A percentile compares a stretch with the other conserved stretches of the same genome.
These are phyloP conservation scores for Brienomyrus brachyistius DNA, from an alignment of 2,113 vertebrate species.

Conservation along the genomic window DNA sequence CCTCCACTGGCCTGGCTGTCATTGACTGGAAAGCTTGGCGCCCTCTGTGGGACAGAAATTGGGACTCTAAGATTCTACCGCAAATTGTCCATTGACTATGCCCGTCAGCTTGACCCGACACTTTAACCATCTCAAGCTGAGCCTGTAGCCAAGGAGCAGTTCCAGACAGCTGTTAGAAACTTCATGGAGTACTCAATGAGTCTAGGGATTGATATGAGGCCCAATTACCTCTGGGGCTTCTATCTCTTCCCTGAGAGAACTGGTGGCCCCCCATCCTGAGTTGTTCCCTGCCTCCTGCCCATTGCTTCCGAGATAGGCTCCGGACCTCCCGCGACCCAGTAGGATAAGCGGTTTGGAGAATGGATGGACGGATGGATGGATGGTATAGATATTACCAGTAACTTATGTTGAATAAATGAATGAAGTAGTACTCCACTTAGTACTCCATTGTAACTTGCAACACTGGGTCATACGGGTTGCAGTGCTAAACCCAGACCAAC, in stretches of 20 bases:
- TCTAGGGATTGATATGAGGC: background rate
- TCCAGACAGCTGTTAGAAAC: background rate
- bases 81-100: slow-evolving; percentile 34
- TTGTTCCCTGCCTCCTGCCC: too few relatives aligned
- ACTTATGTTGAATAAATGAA: too few relatives aligned
- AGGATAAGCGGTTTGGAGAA: too few relatives aligned
- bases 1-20: slow-evolving; percentile 10
- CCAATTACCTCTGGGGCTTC: background rate
- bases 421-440: too few relatives aligned
- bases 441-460: too few relatives aligned
- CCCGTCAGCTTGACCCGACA: slow-evolving; percentile 20
- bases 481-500: too few relatives aligned
- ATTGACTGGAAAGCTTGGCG: background rate
- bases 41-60: background rate
- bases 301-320: too few relatives aligned
- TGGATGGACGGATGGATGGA: too few relatives aligned
- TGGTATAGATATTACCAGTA: too few relatives aligned
- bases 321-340: too few relatives aligned
- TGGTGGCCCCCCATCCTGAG: too few relatives aligned
- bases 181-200: background rate
- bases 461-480: too few relatives aligned
- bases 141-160: slow-evolving; percentile 48
- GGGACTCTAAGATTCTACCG: slow-evolving; percentile 60
- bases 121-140: slow-evolving; percentile 19
- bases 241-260: background rate